Conservation (phyloP, 2,113 vertebrate genomes). For the Aphyosemion australe region DNA sequence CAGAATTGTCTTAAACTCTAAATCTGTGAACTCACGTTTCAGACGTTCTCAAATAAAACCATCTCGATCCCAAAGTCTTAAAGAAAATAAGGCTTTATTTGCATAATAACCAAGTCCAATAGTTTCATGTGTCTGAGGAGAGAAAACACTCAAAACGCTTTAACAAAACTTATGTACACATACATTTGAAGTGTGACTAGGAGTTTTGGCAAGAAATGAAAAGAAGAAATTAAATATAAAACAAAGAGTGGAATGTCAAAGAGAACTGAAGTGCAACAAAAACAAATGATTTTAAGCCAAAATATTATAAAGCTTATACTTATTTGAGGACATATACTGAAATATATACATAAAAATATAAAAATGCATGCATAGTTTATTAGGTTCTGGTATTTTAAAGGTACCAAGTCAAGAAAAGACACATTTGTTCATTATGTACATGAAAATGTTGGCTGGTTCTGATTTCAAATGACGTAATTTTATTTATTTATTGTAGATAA, state of each 20-base stretch:
- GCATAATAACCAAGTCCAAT: conserved; percentile 83
- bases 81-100: conserved; percentile 89
- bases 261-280: conserved; percentile 76
- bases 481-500: no score
- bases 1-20: no score
- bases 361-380: conserved; percentile 90
- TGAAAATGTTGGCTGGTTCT: not conserved
- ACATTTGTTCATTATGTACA: not conserved
- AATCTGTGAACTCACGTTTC: no score
- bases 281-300: conserved; percentile 76
- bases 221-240: conserved; percentile 81
- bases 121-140: conserved; percentile 67
- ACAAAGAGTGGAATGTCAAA: conserved; percentile 80
- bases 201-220: conserved; percentile 58
- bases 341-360: conserved; percentile 84
- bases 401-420: conserved; percentile 75
- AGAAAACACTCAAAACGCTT: conserved; percentile 79
- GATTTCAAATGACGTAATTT: not conserved
- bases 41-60: not conserved
- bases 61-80: conserved; percentile 29
- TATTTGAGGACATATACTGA: conserved; percentile 83
- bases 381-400: conserved; percentile 76
- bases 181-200: conserved; percentile 68
- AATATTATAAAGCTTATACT: conserved; percentile 83
- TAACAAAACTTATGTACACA: conserved; percentile 87